These are phyloP conservation scores for Chaetorhynchus papuensis DNA, from an alignment of 2,113 vertebrate species.

Conservation along the genomic window DNA sequence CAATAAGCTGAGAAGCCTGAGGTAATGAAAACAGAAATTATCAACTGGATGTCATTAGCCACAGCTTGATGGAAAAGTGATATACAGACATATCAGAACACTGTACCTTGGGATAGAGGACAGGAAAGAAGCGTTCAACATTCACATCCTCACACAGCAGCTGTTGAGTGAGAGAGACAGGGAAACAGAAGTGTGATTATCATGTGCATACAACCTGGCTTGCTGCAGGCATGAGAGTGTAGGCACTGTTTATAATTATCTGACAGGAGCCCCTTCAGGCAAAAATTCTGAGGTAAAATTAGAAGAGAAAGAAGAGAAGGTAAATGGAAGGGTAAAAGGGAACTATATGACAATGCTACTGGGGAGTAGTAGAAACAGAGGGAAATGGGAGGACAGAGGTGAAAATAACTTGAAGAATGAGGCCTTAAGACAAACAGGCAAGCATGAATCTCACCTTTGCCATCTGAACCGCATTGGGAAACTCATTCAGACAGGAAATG, in stretches of 20 bases:
- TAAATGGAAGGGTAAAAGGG: neutral
- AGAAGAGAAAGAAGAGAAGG: neutral
- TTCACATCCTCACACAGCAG: slow-evolving; percentile 83
- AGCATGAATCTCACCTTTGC: slow-evolving; percentile 77
- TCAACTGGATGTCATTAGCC: neutral
- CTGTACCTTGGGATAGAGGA: slow-evolving; percentile 86
- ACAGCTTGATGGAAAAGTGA: neutral
- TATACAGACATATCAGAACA: neutral
- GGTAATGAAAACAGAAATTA: neutral
- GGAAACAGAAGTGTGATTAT: slow-evolving; percentile 9
- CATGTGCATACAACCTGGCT: neutral
- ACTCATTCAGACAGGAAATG: slow-evolving; percentile 74
- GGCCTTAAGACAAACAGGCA: neutral
- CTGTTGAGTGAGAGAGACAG: slow-evolving; percentile 51
- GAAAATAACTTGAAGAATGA: neutral
- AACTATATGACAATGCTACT: neutral
- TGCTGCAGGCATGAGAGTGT: neutral
- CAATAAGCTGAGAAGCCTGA: slow-evolving; percentile 87
- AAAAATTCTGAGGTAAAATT: neutral
- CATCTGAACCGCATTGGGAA: slow-evolving; percentile 85
- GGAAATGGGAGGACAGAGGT: neutral
- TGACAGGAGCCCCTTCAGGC: neutral
- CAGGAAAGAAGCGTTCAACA: slow-evolving; percentile 82
- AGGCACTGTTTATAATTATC: neutral
- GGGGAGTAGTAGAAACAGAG: neutral